A percentile compares a stretch with the other conserved stretches of the same genome.
Evolutionary conservation across 1,140 invertebrate genomes (phyloP).

Genomic region (Drosophila subpulchrella): DNA sequence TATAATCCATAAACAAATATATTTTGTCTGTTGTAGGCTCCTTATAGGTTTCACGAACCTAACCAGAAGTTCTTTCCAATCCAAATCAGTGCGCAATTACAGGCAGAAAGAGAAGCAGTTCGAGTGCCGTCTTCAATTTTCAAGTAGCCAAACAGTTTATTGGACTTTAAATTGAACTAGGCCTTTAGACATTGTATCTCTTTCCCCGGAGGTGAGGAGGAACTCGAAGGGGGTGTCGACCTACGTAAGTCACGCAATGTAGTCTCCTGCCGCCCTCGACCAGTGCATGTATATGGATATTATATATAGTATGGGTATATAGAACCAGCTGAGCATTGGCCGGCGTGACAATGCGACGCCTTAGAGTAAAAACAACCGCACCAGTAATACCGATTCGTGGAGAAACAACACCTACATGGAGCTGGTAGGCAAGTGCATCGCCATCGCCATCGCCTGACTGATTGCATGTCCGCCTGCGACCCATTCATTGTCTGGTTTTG

Average conservation of each 20-base stretch:
- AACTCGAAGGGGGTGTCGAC: constrained; percentile 37
- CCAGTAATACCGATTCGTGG: constrained; percentile 13
- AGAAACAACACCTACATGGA: constrained; percentile 41
- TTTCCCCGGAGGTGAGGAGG: not conserved
- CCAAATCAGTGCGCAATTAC: constrained; percentile 7
- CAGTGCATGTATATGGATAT: constrained; percentile 10
- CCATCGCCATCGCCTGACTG: constrained; percentile 63
- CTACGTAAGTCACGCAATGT: constrained; percentile 80
- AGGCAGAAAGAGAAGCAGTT: not conserved
- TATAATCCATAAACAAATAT: not conserved
- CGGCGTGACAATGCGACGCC: constrained; percentile 77
- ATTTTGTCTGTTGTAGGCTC: not conserved
- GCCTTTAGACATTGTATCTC: constrained; percentile 62
- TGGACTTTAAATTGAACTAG: constrained; percentile 71
- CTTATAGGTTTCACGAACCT: not conserved
- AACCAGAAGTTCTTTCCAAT: not conserved
- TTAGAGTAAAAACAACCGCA: constrained; percentile 39
- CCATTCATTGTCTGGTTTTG: constrained; percentile 68
- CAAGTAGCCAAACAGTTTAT: constrained; percentile 33
- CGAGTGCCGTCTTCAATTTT: constrained; percentile 6
- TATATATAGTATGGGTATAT: constrained; percentile 2
- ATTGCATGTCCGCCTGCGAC: constrained; percentile 77
- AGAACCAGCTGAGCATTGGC: constrained; percentile 55
- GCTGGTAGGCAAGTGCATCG: constrained; percentile 70
- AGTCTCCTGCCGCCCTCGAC: constrained; percentile 54